Percentiles rank a stretch among this genome's conserved stretches.
These are phyloP conservation scores for Gymnopithys bicolor DNA, from an alignment of 2,797 vertebrate species.

Conservation along the genomic window DNA sequence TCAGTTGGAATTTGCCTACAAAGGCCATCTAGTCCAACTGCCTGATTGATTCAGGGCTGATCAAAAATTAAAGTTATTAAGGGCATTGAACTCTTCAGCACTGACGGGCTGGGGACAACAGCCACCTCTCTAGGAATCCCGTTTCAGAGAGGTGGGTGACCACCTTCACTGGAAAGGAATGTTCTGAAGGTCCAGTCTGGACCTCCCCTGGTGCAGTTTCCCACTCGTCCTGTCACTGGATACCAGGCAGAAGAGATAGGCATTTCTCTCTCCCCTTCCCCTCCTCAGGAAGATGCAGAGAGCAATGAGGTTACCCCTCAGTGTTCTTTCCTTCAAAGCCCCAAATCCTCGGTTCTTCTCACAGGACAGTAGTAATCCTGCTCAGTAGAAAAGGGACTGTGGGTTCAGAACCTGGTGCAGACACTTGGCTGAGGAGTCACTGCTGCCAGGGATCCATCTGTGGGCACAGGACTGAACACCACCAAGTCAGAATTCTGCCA, in stretches of 20 bases:
- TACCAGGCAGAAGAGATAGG: not conserved
- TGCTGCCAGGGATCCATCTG: rapidly evolving
- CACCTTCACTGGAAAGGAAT: not conserved
- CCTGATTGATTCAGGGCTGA: not conserved
- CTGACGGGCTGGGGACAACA: rapidly evolving
- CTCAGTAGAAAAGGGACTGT: rapidly evolving
- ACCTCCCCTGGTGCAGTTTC: rapidly evolving
- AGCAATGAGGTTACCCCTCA: not conserved
- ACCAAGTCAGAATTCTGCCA: not conserved
- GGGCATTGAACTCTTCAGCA: not conserved
- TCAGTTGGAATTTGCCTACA: not conserved
- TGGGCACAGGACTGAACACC: rapidly evolving
- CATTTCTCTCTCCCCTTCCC: rapidly evolving
- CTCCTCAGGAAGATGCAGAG: not conserved
- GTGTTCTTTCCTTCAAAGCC: not conserved
- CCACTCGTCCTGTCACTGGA: rapidly evolving
- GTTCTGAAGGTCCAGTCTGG: not conserved
- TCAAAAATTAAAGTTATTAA: not conserved
- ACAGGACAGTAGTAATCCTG: not conserved
- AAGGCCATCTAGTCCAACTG: not conserved
- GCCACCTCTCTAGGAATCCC: not conserved
- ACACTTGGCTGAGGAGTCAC: not conserved
- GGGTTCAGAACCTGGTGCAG: not conserved
- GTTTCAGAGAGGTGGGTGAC: not conserved
- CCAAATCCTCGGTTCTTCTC: not conserved